Evolutionary conservation across 1,140 invertebrate genomes (phyloP).

Genomic region (Stratiolaelaps scimitus): DNA sequence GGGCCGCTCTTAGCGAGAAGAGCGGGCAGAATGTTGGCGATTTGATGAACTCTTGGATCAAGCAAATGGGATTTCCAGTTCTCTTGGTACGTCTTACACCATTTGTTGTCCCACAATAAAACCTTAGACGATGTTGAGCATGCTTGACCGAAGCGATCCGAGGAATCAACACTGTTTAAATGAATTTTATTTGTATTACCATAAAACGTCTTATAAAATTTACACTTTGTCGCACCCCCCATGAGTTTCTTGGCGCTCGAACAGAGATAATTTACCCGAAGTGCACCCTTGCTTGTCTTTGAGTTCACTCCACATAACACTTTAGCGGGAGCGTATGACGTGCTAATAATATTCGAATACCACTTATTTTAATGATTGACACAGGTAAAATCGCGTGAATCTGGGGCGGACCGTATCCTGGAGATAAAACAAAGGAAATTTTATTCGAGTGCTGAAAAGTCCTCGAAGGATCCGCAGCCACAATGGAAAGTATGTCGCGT

Average conservation of each 20-base stretch:
- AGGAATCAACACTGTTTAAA: too few relatives aligned
- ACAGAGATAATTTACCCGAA: too few relatives aligned
- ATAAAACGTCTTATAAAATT: neutral
- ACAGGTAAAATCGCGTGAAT: too few relatives aligned
- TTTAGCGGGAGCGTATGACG: neutral
- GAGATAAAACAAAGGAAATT: neutral
- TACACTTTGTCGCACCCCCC: neutral
- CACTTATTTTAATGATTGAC: neutral
- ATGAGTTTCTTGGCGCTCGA: neutral
- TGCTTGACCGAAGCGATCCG: neutral
- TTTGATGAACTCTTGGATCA: slow-evolving; percentile 91
- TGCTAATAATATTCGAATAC: neutral
- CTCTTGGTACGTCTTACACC: slow-evolving; percentile 42
- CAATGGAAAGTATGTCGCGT: slow-evolving; percentile 2
- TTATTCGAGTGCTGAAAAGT: neutral
- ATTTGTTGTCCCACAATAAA: neutral
- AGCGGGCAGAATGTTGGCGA: slow-evolving; percentile 76
- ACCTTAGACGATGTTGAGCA: neutral
- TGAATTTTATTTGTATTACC: neutral
- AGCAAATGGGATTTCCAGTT: slow-evolving; percentile 78
- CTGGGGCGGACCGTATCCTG: too few relatives aligned
- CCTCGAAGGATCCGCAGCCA: neutral
- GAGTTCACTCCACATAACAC: too few relatives aligned
- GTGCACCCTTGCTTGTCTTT: too few relatives aligned
- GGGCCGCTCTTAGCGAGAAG: slow-evolving; percentile 72